Evolutionary conservation across 2,113 vertebrate genomes (phyloP), one percentile per base, ranked within the genome.

Genomic region (Tinamus guttatus): DNA sequence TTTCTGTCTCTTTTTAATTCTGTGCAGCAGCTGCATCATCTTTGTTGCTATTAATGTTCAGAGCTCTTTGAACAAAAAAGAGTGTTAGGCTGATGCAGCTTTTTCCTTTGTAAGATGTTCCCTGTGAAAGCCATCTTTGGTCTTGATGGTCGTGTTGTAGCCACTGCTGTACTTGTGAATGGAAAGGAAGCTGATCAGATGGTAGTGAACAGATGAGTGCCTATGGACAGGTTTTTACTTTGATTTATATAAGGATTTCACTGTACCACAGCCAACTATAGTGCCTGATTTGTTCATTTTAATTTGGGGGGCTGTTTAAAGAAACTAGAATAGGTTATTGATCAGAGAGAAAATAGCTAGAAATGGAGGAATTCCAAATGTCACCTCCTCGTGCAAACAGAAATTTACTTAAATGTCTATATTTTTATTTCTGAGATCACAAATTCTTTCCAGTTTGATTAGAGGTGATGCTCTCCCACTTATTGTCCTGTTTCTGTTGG

Each of bases 111-210:
- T 88, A 58, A 89, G 93, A 68, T 81, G 5, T 90, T 89, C 93
- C 69, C 81, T 97, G 86, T 95, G 94, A 97, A 97, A 97, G 91
- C 83, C 91, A 95, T 92, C 95, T 94, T 96, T 97, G 96, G 95
- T 97, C 93, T 90, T 27, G 60, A 90, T 90, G 77, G 88, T 49
- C 60, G 86, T 63, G 75, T 95, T 97, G 96, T 93, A 94, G 28
- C 96, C 86, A 93, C 96, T 97, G 81, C 71, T 47, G 38, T 30
- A 81, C 91, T 92, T 89, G 86, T 97, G 94, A 96, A 95, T 97
- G 96, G 87, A 73, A 95, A 95, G 96, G 95, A 97, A 97, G 89
- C 91, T 89, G 83, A 64, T 96, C 54, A 32, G 89, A 94, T 96
- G 94, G 88, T 92, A 97, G 88, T 90, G 92, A 96, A 94, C 94